phyloP scores from a whole-genome alignment of 2,113 vertebrate species.

The Chelonoidis abingdonii region DNA sequence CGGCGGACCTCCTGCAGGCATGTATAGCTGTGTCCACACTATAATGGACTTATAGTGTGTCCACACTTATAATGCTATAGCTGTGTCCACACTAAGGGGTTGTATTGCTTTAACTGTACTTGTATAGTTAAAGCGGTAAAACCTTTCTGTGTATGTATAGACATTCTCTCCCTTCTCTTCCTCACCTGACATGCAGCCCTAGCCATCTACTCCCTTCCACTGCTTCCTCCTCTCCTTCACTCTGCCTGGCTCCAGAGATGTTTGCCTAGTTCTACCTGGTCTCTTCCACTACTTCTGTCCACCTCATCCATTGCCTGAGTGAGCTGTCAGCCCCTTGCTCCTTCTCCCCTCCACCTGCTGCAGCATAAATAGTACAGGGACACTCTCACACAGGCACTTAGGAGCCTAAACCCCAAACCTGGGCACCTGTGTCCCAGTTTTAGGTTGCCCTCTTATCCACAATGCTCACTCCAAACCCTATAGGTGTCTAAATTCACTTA shows the following conservation, averaged over 20 bases:
- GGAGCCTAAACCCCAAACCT: no score
- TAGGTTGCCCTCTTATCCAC: no score
- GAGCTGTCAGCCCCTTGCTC: background rate
- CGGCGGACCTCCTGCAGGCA: no score
- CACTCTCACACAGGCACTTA: background rate
- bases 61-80: background rate
- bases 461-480: no score
- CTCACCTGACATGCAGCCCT: background rate
- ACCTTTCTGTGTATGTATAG: background rate
- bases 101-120: background rate
- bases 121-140: background rate
- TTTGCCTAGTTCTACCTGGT: background rate
- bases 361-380: background rate
- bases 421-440: no score
- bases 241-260: background rate
- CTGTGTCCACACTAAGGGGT: background rate
- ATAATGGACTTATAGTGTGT: no score
- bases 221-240: background rate
- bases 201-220: background rate
- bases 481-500: no score
- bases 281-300: background rate
- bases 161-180: background rate
- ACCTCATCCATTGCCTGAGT: background rate
- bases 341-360: background rate
- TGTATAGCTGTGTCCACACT: no score